Evolutionary conservation across 2,113 vertebrate species (phyloP), one percentile per base, ranked within the genome.

Genomic region (Leucoraja erinaceus): DNA sequence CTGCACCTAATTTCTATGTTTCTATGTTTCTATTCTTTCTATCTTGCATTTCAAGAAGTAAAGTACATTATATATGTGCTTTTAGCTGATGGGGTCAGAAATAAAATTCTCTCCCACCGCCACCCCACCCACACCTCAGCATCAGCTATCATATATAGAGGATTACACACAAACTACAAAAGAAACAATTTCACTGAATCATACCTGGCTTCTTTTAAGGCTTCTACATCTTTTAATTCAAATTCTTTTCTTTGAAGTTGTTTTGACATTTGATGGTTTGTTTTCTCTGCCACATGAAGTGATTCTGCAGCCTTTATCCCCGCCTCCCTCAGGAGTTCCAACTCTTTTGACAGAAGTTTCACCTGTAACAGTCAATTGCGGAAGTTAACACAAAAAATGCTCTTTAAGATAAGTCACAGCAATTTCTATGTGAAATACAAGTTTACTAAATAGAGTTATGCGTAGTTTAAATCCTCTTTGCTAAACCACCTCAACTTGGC

Each of bases 191-290:
- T 88, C 68, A 74, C 11, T 2, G 25, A 78, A 72, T 86, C 93
- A 28, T 92, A 97, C 97, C 95, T 95, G 79, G 95, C 93, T 28
- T 97, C 95, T 93, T 96, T 97, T 93, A 95, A 84, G 4, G 96
- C 95, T 5, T 93, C 93, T 31, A 96, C 93, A 93, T 96, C 94
- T 31, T 93, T 94, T 22, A 97, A 93, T 83, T 97, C 95, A 94
- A 88, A 94, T 14, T 95, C 95, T 31, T 93, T 94, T 22, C 31
- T 93, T 75, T 93, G 94, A 14, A 97, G 94, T 78, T 95, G 94
- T 16, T 94, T 94, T 59, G 96, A 95, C 70, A 96, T 93, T 77
- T 95, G 94, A 0, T 94, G 88, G 74, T 93, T 94, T 5, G 95
- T 75, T 0, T 94, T 92, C 95, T 97, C 94, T 0, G 95, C 95